Evolutionary conservation across 2,888 invertebrate genomes (phyloP).

Genomic region (Cremastinae sp.): DNA sequence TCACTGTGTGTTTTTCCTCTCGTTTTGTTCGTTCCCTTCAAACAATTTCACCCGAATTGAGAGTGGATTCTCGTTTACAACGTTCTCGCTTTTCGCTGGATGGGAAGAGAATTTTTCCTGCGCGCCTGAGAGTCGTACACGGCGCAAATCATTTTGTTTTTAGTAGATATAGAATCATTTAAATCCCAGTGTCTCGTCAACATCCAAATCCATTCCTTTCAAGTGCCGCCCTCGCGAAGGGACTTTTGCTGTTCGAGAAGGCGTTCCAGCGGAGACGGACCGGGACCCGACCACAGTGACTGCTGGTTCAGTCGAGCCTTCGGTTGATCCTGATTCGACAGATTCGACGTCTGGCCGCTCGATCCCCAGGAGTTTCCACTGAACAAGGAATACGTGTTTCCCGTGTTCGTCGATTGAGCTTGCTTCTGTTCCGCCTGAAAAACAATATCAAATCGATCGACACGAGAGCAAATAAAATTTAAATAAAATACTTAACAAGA

Average conservation of each 20-base stretch:
- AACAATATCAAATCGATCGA: background rate
- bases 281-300: constrained; percentile 89
- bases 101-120: constrained; percentile 42
- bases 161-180: constrained; percentile 59
- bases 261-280: constrained; percentile 90
- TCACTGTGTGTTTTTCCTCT: constrained; percentile 40
- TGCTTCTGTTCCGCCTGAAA: constrained; percentile 78
- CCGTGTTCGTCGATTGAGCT: constrained; percentile 73
- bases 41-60: constrained; percentile 53
- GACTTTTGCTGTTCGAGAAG: constrained; percentile 91
- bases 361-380: constrained; percentile 79
- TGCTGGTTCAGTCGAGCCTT: constrained; percentile 80
- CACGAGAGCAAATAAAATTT: constrained; percentile 2
- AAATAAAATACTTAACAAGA: constrained; percentile 7
- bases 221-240: constrained; percentile 81
- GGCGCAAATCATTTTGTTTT: constrained; percentile 55
- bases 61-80: constrained; percentile 45
- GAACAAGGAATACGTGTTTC: constrained; percentile 83
- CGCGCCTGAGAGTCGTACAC: constrained; percentile 66
- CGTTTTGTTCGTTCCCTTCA: constrained; percentile 39
- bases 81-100: constrained; percentile 45
- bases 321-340: constrained; percentile 70
- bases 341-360: constrained; percentile 67
- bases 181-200: constrained; percentile 67
- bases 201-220: constrained; percentile 69